Percentiles rank a stretch among this genome's conserved stretches.
These are phyloP conservation scores for Eulemur mongoz DNA, from an alignment of 2,797 vertebrate genomes.

Conservation along the genomic window DNA sequence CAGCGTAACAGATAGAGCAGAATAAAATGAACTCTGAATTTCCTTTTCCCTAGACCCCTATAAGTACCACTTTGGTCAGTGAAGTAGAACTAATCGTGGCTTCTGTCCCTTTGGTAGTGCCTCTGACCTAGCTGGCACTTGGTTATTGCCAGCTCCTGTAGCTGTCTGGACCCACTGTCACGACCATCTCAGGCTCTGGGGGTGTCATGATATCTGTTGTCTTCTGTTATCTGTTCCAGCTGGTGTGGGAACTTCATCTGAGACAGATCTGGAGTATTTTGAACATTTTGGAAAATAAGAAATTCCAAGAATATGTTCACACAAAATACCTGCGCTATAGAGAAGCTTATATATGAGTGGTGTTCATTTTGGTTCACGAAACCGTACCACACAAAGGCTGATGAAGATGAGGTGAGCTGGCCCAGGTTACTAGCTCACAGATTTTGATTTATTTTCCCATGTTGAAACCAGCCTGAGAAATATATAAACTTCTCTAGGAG, in stretches of 20 bases:
- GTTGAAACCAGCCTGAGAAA: background rate
- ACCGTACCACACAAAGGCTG: accelerated
- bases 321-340: too few relatives aligned
- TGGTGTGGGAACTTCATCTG: background rate
- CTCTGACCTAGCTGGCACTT: background rate
- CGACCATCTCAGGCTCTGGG: background rate
- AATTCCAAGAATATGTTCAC: background rate
- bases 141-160: background rate
- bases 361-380: background rate
- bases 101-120: background rate
- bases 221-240: background rate
- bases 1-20: background rate
- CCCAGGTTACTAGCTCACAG: background rate
- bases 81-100: background rate
- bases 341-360: background rate
- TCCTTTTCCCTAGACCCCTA: background rate
- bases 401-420: background rate
- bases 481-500: background rate
- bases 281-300: conserved; percentile 12
- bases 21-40: background rate
- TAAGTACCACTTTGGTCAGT: background rate
- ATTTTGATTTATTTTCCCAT: background rate
- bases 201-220: background rate
- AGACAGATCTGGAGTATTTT: background rate
- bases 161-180: background rate